A percentile compares a stretch with the other conserved stretches of the same genome.
Conservation (phyloP, 37 sponge, comb jelly and placozoan genomes). For the Aphrocallistes beatrix region DNA sequence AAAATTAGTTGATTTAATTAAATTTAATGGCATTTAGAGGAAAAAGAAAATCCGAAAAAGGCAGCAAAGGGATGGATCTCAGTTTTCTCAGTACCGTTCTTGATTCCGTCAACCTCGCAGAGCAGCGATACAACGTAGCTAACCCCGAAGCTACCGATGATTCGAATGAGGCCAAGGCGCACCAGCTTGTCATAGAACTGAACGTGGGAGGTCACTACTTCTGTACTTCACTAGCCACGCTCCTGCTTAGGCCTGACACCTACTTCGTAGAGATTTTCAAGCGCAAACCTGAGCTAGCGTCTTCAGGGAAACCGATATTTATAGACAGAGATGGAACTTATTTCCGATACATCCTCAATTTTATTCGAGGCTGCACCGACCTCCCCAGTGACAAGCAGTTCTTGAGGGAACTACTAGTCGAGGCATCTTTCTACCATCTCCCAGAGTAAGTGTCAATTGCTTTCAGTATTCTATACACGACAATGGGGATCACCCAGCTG, state of each 20-base stretch:
- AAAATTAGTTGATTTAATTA: too few relatives aligned
- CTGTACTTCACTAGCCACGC: background rate
- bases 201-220: constrained; percentile 7
- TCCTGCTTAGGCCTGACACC: background rate
- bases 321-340: background rate
- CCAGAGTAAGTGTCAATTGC: background rate
- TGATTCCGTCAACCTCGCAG: background rate
- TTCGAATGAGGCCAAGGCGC: background rate
- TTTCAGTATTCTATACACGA: background rate
- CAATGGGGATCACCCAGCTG: too few relatives aligned
- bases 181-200: background rate
- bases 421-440: background rate
- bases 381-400: constrained; percentile 1
- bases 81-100: background rate
- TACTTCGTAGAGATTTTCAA: constrained; percentile 12
- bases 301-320: background rate
- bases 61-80: background rate
- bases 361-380: background rate
- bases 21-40: background rate
- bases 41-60: background rate
- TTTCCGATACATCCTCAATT: constrained; percentile 2
- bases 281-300: background rate
- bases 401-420: background rate
- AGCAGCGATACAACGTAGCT: background rate
- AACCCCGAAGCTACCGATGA: background rate